Base-by-base conservation (phyloP, 2,113 vertebrate species). In the Butastur rufipennis region DNA sequence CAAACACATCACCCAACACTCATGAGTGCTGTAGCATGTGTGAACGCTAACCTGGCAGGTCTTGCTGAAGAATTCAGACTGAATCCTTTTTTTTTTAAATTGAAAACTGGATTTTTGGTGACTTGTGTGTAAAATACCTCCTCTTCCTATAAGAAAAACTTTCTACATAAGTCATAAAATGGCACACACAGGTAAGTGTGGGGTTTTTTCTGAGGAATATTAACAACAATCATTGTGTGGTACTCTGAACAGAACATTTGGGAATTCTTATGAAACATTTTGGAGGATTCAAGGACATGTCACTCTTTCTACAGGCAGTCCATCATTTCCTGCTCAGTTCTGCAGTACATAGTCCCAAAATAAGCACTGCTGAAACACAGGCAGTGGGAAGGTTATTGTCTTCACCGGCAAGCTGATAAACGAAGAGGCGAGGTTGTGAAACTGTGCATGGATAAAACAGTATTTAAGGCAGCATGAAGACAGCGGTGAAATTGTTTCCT, bases 321-420 rank as follows among this genome's bases (percentile, higher is more conserved):
- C 96, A 86, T 82, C 79, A 86, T 29, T 86, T 92, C 80, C 72
- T 65, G 87, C 43, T 87, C 87, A 0, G 2, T 34, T 81, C 88
- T 13, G 2, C 3, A 3, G 42, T 29, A 31, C 47, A 13, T 6
- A 23, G 16, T 85, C 95, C 92, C 81, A 73, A 83, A 96, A 94
- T 90, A 94, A 78, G 70, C 59, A 1, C 6, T 55, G 82, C 90
- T 55, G 95, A 77, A 81, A 73, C 59, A 17, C 83, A 74, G 43
- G 87, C 61, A 12, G 93, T 81, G 92, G 97, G 96, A 93, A 92
- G 90, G 86, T 74, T 53, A 93, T 93, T 94, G 95, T 96, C 95
- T 95, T 70, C 68, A 17, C 55, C 88, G 82, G 93, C 63, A 92
- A 70, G 71, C 75, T 88, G 95, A 82, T 73, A 80, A 94, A 94